Conservation (phyloP, 2,888 invertebrate genomes). For the Hemithea aestivaria region DNA sequence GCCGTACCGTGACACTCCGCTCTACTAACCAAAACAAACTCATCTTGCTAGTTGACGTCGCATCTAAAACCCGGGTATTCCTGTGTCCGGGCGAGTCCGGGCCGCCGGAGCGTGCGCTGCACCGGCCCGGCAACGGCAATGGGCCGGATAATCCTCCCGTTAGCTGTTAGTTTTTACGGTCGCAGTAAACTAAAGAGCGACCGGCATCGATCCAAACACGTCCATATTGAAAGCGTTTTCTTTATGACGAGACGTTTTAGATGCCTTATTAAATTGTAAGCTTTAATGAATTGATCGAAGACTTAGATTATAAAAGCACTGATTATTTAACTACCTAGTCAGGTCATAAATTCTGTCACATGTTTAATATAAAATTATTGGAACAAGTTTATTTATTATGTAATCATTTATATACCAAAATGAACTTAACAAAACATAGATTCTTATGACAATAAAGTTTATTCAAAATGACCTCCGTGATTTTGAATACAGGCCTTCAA, state of each 20-base stretch:
- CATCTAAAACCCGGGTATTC: conserved; percentile 2
- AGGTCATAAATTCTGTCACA: too few relatives aligned
- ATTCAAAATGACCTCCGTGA: too few relatives aligned
- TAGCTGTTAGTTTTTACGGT: conserved; percentile 65
- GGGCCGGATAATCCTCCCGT: conserved; percentile 58
- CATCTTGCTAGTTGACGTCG: conserved; percentile 4
- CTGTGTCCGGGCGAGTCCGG: background rate
- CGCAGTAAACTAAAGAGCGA: conserved; percentile 57
- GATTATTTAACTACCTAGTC: too few relatives aligned
- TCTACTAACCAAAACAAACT: conserved; percentile 3
- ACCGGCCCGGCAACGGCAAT: conserved; percentile 37
- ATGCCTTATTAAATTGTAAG: background rate
- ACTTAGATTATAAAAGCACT: too few relatives aligned
- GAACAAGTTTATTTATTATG: too few relatives aligned
- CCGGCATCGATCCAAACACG: conserved; percentile 49
- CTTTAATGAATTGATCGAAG: too few relatives aligned
- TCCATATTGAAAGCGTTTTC: conserved; percentile 52
- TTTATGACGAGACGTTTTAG: conserved; percentile 13
- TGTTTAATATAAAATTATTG: too few relatives aligned
- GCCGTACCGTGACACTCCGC: conserved; percentile 10
- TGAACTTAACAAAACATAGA: too few relatives aligned
- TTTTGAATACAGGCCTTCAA: too few relatives aligned
- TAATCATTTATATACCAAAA: too few relatives aligned
- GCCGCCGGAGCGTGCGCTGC: conserved; percentile 35
- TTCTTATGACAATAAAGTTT: too few relatives aligned